These are phyloP conservation scores for Drosophila limbata DNA, from an alignment of 2,888 invertebrate species.

Conservation along the genomic window DNA sequence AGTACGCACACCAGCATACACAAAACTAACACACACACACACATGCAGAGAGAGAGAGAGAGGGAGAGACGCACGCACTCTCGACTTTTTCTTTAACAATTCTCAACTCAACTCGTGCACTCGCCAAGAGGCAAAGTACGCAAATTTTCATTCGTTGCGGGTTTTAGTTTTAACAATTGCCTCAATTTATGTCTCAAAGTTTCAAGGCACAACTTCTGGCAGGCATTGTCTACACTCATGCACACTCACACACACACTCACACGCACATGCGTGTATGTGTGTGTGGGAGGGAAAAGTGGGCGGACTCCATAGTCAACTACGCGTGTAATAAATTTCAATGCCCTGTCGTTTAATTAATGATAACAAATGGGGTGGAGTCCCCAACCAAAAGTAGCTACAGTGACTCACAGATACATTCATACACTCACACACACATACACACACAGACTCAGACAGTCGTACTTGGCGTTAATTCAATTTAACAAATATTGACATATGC, in stretches of 20 bases:
- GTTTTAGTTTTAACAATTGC: conserved; percentile 82
- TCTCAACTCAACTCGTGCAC: conserved; percentile 65
- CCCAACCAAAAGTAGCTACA: conserved; percentile 19
- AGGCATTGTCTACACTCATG: conserved; percentile 49
- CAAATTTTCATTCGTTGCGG: conserved; percentile 77
- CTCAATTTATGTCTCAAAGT: conserved; percentile 81
- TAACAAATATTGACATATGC: conserved; percentile 82
- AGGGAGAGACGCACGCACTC: conserved; percentile 17
- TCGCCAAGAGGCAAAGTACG: conserved; percentile 60
- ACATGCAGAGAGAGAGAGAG: neutral
- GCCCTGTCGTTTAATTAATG: conserved; percentile 81
- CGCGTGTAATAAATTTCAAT: conserved; percentile 81
- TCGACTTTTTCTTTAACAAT: conserved; percentile 64
- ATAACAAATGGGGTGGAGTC: conserved; percentile 74
- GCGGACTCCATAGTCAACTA: conserved; percentile 61
- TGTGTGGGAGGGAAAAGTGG: conserved; percentile 7
- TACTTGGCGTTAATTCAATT: conserved; percentile 78
- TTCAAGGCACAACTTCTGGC: conserved; percentile 65
- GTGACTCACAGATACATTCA: conserved; percentile 25
- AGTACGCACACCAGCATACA: conserved; percentile 68
- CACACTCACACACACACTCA: conserved; percentile 6
- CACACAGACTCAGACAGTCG: conserved; percentile 10
- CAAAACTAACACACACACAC: conserved; percentile 16
- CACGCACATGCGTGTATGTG: neutral
- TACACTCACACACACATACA: conserved; percentile 17